Percentiles rank a stretch among this genome's conserved stretches.
Conservation (phyloP, 1,140 invertebrate species). For the Cherax quadricarinatus region DNA sequence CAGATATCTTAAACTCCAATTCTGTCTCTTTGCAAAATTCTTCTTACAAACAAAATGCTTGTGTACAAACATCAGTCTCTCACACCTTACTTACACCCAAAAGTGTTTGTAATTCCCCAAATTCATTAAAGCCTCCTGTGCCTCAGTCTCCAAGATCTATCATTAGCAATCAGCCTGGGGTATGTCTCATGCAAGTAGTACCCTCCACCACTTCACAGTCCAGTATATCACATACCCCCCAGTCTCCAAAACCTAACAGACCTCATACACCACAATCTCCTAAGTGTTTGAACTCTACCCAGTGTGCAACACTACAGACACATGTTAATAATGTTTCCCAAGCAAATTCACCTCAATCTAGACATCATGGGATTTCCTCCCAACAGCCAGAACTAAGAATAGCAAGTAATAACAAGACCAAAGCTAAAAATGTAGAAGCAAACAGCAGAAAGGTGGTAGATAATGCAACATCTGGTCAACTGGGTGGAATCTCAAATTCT, state of each 20-base stretch:
- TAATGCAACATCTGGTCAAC: background rate
- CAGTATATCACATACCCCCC: slow-evolving; percentile 17
- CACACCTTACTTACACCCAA: slow-evolving; percentile 35
- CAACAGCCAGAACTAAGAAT: background rate
- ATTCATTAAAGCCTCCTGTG: slow-evolving; percentile 49
- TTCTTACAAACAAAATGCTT: slow-evolving; percentile 40
- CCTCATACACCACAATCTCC: slow-evolving; percentile 33
- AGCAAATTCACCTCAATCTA: background rate
- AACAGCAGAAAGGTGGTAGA: background rate
- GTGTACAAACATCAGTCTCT: slow-evolving; percentile 47
- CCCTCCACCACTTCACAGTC: slow-evolving; percentile 16
- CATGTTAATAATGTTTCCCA: slow-evolving; percentile 13
- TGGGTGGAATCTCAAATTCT: background rate
- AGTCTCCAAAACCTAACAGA: slow-evolving; percentile 40
- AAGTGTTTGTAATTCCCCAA: slow-evolving; percentile 23
- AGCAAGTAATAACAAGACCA: background rate
- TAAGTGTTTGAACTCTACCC: background rate
- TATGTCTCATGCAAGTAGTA: slow-evolving; percentile 1
- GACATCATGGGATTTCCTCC: slow-evolving; percentile 1
- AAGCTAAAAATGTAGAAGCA: background rate
- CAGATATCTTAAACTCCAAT: background rate
- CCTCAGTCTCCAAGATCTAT: slow-evolving; percentile 37
- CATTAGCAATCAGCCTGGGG: slow-evolving; percentile 28
- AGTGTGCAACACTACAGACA: background rate
- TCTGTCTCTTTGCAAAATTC: slow-evolving; percentile 36